Evolutionary conservation across 1,140 invertebrate species (phyloP), one percentile per base, ranked within the genome.

Genomic region (Bombus waltoni): DNA sequence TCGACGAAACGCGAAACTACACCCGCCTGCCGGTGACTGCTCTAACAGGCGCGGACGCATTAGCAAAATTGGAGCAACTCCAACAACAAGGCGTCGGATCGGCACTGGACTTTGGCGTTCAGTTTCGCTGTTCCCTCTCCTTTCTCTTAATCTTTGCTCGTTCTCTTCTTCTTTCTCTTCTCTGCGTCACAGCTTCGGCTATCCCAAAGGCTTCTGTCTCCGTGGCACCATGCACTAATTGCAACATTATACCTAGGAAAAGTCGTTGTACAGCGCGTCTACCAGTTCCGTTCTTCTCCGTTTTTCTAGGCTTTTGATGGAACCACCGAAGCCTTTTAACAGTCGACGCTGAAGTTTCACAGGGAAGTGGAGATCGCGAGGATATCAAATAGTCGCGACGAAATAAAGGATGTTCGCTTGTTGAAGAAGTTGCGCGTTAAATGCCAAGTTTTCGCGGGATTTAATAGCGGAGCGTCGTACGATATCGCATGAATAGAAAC

Each of bases 51-150:
- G 59, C 76, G 57, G 83, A 83, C 91, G 90, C 92, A 93, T 93
- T 93, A 93, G 87, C 81, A 92, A 92, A 93, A 93, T 93, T 93
- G 92, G 92, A 93, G 87, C 87, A 79, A 80, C 90, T 92, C 92
- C 92, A 93, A 93, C 82, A 89, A 79, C 71, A 76, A 87, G 81
- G 83, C 84, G 87, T 88, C 82, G 70, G 75, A 87, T 83, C 92
- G 87, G 47, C 74, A 77, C 81, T 81, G 70, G 68, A 80, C 40
- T 89, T 83, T 57, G 10, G 40, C 38, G 47, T 72, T 15, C 18
- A 40, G 15, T 25, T 65, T 80, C 68, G 47, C 79, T 83, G 62
- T 84, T 65, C 44, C 22, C 59, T 44, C 35, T 22, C 28, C 25
- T 25, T 10, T 35, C 66, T 22, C 40, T n/a, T 28, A 5, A 13